Evolutionary conservation across 2,797 vertebrate genomes (phyloP), one percentile per base, ranked within the genome.

Genomic region (Hydrocynus forskahlii): DNA sequence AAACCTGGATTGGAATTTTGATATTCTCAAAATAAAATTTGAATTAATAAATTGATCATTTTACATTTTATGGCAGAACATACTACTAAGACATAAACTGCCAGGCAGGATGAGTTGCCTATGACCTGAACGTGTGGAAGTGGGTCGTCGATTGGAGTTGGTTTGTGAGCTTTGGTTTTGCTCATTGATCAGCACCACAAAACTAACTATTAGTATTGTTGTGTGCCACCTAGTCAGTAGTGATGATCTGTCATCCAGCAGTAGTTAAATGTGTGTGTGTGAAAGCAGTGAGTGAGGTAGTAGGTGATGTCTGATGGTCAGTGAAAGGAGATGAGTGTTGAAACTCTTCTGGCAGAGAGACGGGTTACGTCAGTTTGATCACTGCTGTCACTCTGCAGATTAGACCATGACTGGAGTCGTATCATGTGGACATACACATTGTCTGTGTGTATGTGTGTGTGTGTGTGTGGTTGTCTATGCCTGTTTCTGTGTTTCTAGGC

Each of bases 391-490:
- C 57, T 80, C 78, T 80, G 66, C 85, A 78, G 75, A 86, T 84
- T 76, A 75, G 62, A 75, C 35, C 75, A 43, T 86, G 81, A 81
- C 81, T 73, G 71, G 29, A 16, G 14, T 70, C 69, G 55, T 40
- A 63, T 16, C 63, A 21, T 78, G 16, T 59, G 73, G 38, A 81
- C 29, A 72, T 75, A 62, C 13, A 76, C 69, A 64, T 66, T 69
- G 74, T 82, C 59, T 19, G 68, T 54, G 57, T 88, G 43, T 48
- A 38, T 2, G 81, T 83, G 81, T 80, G 84, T 87, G 83, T 72
- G 77, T 77, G 38, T 17, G 23, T 86, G 85, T 45, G 5, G n/a
- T 10, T 14, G 21, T 23, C 2, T 17, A 10, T 5, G 50, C 21
- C 29, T 45, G 59, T 54, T 35, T 79, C 19, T 57, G 57, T 80